Evolutionary conservation across 2,797 vertebrate species (phyloP).

Genomic region (Ibycter americanus): DNA sequence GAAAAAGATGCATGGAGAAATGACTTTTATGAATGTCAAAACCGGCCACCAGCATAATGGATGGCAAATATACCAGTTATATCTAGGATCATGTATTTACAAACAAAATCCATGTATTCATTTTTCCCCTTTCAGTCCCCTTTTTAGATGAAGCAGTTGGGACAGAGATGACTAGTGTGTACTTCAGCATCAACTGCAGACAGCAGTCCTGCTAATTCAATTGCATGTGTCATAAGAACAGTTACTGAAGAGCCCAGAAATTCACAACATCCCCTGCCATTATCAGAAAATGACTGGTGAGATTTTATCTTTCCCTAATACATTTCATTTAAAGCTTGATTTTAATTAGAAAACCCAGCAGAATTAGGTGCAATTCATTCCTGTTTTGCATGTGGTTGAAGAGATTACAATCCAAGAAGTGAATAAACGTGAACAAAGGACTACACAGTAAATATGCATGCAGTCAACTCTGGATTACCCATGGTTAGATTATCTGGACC

Average conservation of each 20-base stretch:
- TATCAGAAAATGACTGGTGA: background rate
- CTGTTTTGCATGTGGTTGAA: conserved; percentile 39
- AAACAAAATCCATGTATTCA: background rate
- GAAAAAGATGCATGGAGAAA: background rate
- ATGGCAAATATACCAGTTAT: background rate
- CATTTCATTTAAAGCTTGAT: conserved; percentile 39
- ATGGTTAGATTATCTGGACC: background rate
- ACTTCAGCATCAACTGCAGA: background rate
- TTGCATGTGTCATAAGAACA: background rate
- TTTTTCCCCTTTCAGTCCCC: background rate
- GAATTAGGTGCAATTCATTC: conserved; percentile 56
- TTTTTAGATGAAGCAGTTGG: background rate
- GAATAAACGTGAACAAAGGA: background rate
- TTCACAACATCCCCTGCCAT: background rate
- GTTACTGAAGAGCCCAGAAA: background rate
- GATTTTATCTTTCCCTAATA: conserved; percentile 26
- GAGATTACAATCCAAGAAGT: conserved; percentile 17
- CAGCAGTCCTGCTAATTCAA: background rate
- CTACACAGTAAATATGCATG: background rate
- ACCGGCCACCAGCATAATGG: background rate
- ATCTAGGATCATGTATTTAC: background rate
- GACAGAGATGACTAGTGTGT: background rate
- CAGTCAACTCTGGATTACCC: background rate
- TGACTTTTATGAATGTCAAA: background rate
- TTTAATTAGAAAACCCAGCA: conserved; percentile 37